Evolutionary conservation across 2,888 invertebrate genomes (phyloP), one percentile per base, ranked within the genome.

Genomic region (Deilephila elpenor): DNA sequence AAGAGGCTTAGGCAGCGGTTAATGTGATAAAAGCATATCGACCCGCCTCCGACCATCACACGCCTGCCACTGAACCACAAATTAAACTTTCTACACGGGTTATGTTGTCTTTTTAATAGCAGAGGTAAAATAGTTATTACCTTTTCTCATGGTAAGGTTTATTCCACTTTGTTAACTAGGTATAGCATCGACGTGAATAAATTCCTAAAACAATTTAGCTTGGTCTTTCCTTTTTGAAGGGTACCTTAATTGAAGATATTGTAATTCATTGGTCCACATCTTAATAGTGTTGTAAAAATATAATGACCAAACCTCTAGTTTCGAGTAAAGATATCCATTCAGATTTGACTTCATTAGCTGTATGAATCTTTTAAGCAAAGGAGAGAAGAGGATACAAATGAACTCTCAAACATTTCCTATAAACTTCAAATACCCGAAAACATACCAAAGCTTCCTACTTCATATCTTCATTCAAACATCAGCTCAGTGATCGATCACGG

Each of bases 1-100:
- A 14, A 2, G 17, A 14, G 67, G 44, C 67, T 51, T 67, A 67
- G 64, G 14, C 64, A 14, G 32, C n/a, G 44, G 44, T n/a, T 62
- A 67, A 67, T 67, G 44, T 67, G 64, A 44, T 67, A 67, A 51
- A 51, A 51, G 51, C 25, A 25, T 67, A 25, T 51, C 17, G 67
- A 67, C 51, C 67, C 44, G 44, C 17, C 37, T 37, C 20, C 17
- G 44, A 25, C 51, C 64, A 62, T 62, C 37, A 44, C 37, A 64
- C 34, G 34, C 20, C 20, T 20, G 19, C 8, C 37, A 11, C 20
- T 64, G 11, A 44, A 44, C 20, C 11, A 20, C 20, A 37, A 3
- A 20, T 59, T 59, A 14, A 6, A 4, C 19, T 8, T 59, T 7
- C 59, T 3, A 29, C 17, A 29, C 29, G 59, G 11, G 5, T 59